phyloP scores from a whole-genome alignment of 1,140 invertebrate genomes.

The Aphaenogaster floridana region DNA sequence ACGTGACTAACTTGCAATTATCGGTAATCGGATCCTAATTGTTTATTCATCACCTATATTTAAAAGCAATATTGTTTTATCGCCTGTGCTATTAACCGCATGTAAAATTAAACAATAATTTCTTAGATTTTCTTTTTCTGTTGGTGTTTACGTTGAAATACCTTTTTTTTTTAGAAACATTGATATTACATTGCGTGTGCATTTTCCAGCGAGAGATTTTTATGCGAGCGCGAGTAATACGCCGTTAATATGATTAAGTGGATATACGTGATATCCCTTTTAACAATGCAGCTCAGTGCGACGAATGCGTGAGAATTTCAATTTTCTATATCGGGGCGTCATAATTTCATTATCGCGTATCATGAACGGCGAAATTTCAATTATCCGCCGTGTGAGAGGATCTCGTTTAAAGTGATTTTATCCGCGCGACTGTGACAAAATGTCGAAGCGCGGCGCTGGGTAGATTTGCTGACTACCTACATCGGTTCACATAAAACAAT shows the following conservation, averaged over 20 bases:
- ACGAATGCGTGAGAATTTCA: conserved; percentile 65
- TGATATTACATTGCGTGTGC: neutral
- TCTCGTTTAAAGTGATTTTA: conserved; percentile 60
- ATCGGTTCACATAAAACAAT: conserved; percentile 46
- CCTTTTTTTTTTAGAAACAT: neutral
- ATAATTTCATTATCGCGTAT: conserved; percentile 63
- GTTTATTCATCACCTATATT: neutral
- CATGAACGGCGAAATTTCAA: conserved; percentile 63
- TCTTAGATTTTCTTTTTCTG: neutral
- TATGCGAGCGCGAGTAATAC: conserved; percentile 39
- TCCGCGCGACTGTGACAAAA: conserved; percentile 55
- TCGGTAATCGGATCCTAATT: neutral
- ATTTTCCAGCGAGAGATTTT: conserved; percentile 42
- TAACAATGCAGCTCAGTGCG: conserved; percentile 56
- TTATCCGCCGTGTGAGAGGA: conserved; percentile 56
- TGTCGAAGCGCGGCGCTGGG: neutral
- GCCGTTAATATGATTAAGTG: conserved; percentile 60
- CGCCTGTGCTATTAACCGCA: neutral
- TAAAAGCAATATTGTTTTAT: neutral
- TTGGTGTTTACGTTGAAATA: neutral
- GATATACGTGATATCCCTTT: conserved; percentile 52
- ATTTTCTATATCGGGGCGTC: conserved; percentile 57
- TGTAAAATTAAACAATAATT: neutral
- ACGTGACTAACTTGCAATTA: neutral
- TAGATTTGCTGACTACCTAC: conserved; percentile 48